Evolutionary conservation across 2,888 invertebrate species (phyloP), one percentile per base, ranked within the genome.

Genomic region (Melieria omissa): DNA sequence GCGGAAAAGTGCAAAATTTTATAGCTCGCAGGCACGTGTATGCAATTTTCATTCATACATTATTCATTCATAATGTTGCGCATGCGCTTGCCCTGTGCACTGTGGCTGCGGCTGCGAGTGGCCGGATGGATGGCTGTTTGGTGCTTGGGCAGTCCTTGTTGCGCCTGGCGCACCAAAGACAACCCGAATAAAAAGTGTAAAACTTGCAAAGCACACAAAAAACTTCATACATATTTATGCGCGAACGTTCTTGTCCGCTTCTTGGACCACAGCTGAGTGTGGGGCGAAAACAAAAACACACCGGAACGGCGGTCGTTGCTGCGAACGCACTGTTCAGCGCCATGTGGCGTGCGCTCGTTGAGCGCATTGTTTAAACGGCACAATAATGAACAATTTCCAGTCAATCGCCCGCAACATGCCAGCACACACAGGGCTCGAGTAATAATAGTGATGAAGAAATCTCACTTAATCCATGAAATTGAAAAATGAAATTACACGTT

Each of bases 21-120:
- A 79, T 83, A 78, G 82, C 83, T 78, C 70, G 60, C 75, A 80
- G 84, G 84, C 82, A 83, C 81, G 83, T 83, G 82, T 81, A 81
- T 78, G 83, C 84, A 83, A 83, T 82, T 83, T 82, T 82, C 82
- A 81, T 83, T 82, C 82, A 82, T 82, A 80, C 82, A 83, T 82
- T 83, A 82, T 82, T 82, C 82, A 82, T 82, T 82, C 83, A 83
- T 80, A 82, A 79, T 81, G 80, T 77, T 60, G 65, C 55, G 10
- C 45, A 58, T 54, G 62, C 62, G 69, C 68, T 61, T 68, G 68
- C 68, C 45, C 61, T 54, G 46, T 54, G 45, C 49, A 29, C 29
- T 29, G 29, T 3, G 29, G 29, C 29, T 29, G 29, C 29, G 29
- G 29, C 29, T 29, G 29, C 29, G 29, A 29, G 29, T 29, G 29